Evolutionary conservation across 1,140 invertebrate genomes (phyloP), one percentile per base, ranked within the genome.

Genomic region (Medauroidea extradentata): DNA sequence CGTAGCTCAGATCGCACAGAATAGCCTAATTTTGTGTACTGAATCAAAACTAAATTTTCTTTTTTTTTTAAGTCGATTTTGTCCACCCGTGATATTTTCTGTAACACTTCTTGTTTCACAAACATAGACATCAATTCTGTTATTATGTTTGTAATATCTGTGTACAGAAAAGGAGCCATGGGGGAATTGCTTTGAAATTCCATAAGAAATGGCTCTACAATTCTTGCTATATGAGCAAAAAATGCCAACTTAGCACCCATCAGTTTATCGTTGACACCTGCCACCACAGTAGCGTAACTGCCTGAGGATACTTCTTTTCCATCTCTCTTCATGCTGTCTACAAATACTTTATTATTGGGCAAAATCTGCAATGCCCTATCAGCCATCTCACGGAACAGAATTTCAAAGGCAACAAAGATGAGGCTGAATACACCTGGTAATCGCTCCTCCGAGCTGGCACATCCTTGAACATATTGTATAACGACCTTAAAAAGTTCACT

Each of bases 351-450:
- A 5, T 50, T 16, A 24, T 55, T 38, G 8, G 62, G 59, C 14
- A 67, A n/a, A 39, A 65, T 60, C 7, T 21, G 21, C 7, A 58
- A 48, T 42, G 66, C 66, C 55, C 63, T 58, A 19, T 56, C 21
- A 66, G 27, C 66, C 67, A 69, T 46, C 64, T 53, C 7, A 64
- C 51, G 9, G 54, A 29, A 53, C 65, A 69, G 57, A 67, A 69
- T 34, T 66, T 63, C 9, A 53, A 18, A 14, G 66, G 63, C 38
- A 68, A 68, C 44, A 60, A n/a, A 9, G 21, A 16, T n/a, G 53
- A 64, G 42, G 48, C 50, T 4, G 63, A 58, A 53, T 41, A 57
- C 42, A 48, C 46, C 1, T 19, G 58, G 27, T 62, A 66, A 4
- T 63, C 11, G 19, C 49, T 63, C 49, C 57, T 48, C 19, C 65